phyloP scores from a whole-genome alignment of 2,888 invertebrate genomes.

The Scaptomyza reducta region DNA sequence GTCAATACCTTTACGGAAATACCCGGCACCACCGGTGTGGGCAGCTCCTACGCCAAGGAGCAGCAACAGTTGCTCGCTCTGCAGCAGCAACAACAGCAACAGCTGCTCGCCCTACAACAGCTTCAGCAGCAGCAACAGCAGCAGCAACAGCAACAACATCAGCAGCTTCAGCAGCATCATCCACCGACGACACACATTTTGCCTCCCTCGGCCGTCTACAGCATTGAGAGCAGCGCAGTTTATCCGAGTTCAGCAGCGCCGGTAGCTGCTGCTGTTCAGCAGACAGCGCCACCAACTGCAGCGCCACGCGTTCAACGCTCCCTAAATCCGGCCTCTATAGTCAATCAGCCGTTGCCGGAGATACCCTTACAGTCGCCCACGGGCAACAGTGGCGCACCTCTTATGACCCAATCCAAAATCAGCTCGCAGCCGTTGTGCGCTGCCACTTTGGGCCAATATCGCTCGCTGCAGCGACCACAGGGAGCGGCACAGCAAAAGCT shows the following conservation, averaged over 20 bases:
- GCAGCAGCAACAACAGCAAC: conserved; percentile 68
- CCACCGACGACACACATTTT: conserved; percentile 81
- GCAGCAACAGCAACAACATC: conserved; percentile 66
- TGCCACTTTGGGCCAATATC: conserved; percentile 86
- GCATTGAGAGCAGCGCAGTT: conserved; percentile 81
- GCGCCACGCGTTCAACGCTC: conserved; percentile 71
- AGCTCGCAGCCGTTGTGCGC: conserved; percentile 84
- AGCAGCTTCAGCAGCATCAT: conserved; percentile 72
- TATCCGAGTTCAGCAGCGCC: conserved; percentile 52
- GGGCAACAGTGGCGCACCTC: conserved; percentile 55
- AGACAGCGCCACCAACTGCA: conserved; percentile 58
- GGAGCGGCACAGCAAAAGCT: conserved; percentile 72
- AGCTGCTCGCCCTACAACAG: conserved; percentile 60
- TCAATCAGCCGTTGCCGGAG: conserved; percentile 84
- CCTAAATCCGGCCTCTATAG: conserved; percentile 83
- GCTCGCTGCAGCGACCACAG: conserved; percentile 86
- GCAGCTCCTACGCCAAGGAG: conserved; percentile 83
- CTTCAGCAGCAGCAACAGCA: conserved; percentile 67
- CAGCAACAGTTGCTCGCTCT: conserved; percentile 60
- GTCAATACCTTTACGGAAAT: conserved; percentile 84
- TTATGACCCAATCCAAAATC: conserved; percentile 77
- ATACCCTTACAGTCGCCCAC: conserved; percentile 80
- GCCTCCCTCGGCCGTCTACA: conserved; percentile 83
- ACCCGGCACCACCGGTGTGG: conserved; percentile 84
- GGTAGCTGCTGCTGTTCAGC: conserved; percentile 45